Conservation (phyloP, 2,797 vertebrate species). For the Lophius americanus region DNA sequence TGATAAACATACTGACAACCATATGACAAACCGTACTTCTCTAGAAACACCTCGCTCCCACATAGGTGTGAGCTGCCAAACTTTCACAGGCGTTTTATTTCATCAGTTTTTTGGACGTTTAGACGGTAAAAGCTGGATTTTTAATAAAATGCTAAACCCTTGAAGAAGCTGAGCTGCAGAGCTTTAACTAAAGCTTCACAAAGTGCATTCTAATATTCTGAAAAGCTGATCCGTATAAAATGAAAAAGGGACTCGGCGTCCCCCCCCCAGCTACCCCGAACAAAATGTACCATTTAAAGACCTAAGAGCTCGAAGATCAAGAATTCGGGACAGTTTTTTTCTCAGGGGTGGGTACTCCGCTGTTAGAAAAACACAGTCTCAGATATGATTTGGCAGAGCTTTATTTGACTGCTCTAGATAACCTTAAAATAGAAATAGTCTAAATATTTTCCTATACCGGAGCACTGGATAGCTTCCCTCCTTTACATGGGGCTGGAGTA, state of each 20-base stretch:
- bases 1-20: constrained; percentile 9
- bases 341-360: constrained; percentile 25
- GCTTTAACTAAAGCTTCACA: constrained; percentile 11
- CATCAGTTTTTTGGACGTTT: background rate
- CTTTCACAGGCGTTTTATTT: constrained; percentile 6
- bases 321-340: constrained; percentile 30
- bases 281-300: constrained; percentile 58
- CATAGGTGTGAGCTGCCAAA: constrained; percentile 10
- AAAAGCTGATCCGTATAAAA: constrained; percentile 4
- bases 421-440: constrained; percentile 42
- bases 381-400: constrained; percentile 52
- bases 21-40: constrained; percentile 9
- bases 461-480: constrained; percentile 10
- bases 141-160: constrained; percentile 17
- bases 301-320: constrained; percentile 24
- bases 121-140: constrained; percentile 10
- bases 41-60: constrained; percentile 11
- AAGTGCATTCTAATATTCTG: constrained; percentile 16
- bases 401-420: constrained; percentile 23
- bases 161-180: constrained; percentile 12
- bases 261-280: constrained; percentile 39
- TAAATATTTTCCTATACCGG: constrained; percentile 19
- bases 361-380: constrained; percentile 49
- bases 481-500: constrained; percentile 8
- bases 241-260: background rate